Conservation (phyloP, 1,140 invertebrate species). For the Lasioglossum baleicum region DNA sequence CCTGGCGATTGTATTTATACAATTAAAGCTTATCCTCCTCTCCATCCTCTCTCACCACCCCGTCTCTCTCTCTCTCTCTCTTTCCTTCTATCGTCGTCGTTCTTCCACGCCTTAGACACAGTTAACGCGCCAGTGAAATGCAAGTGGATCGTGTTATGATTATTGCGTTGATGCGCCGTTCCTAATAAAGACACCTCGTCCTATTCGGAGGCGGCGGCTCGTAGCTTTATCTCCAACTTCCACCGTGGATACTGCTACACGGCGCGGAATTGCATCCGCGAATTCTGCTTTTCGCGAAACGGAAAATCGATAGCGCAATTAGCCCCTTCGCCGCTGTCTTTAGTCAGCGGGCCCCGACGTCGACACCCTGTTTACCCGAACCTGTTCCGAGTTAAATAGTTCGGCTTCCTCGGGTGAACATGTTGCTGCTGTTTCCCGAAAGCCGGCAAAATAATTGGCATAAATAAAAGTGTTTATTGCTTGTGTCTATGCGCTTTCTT, state of each 20-base stretch:
- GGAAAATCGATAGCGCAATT: constrained; percentile 37
- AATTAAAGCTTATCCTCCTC: constrained; percentile 24
- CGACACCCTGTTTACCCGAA: not conserved
- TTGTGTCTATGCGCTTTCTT: too few relatives aligned
- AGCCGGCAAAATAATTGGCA: too few relatives aligned
- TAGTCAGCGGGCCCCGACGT: not conserved
- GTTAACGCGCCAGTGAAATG: constrained; percentile 2
- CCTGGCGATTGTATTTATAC: constrained; percentile 14
- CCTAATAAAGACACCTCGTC: constrained; percentile 28
- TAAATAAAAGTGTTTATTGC: too few relatives aligned
- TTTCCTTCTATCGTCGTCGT: not conserved
- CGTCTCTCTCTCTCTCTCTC: not conserved
- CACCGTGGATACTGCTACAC: not conserved
- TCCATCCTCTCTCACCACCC: too few relatives aligned
- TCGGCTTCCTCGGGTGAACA: not conserved
- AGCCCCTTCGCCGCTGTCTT: constrained; percentile 2
- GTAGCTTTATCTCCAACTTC: constrained; percentile 25
- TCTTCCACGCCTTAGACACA: not conserved
- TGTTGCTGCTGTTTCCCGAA: not conserved
- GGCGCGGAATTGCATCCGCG: not conserved
- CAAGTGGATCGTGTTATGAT: constrained; percentile 21
- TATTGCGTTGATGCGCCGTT: constrained; percentile 19
- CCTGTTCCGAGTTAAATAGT: not conserved
- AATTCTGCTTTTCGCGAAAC: not conserved
- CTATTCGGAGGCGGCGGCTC: not conserved